phyloP scores from a whole-genome alignment of 2,888 invertebrate species.

The Phortica okadai region DNA sequence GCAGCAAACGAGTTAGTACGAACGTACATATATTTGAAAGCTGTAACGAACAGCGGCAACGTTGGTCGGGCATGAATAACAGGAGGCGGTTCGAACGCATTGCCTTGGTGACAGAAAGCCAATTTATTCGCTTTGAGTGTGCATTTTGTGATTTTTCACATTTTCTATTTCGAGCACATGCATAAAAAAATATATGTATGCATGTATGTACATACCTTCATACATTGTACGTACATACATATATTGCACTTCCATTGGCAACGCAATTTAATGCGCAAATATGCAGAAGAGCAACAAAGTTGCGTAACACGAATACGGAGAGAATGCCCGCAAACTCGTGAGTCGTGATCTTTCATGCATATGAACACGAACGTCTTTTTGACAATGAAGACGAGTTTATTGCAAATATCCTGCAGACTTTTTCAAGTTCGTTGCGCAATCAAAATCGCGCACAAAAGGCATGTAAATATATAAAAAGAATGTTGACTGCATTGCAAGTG shows the following conservation, averaged over 20 bases:
- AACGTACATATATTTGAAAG: neutral
- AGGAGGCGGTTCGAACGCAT: conserved; percentile 34
- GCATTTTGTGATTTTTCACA: conserved; percentile 47
- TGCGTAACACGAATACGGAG: neutral
- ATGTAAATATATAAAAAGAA: neutral
- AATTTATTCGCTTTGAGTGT: conserved; percentile 56
- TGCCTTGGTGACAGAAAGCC: conserved; percentile 57
- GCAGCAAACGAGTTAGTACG: neutral
- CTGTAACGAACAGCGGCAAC: neutral
- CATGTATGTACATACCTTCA: neutral
- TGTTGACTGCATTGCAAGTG: neutral
- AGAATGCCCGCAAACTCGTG: neutral
- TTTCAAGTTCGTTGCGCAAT: conserved; percentile 14
- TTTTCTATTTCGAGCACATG: neutral
- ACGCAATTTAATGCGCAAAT: conserved; percentile 52
- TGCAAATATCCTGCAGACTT: neutral
- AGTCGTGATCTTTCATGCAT: conserved; percentile 1
- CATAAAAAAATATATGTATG: neutral
- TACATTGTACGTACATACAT: neutral
- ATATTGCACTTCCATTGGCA: conserved; percentile 52
- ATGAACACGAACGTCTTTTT: neutral
- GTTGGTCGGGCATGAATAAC: neutral
- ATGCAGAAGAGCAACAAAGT: neutral
- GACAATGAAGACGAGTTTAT: neutral
- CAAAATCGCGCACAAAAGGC: neutral